These are phyloP conservation scores for Calycopis cecrops DNA, from an alignment of 1,140 invertebrate genomes.

Conservation along the genomic window DNA sequence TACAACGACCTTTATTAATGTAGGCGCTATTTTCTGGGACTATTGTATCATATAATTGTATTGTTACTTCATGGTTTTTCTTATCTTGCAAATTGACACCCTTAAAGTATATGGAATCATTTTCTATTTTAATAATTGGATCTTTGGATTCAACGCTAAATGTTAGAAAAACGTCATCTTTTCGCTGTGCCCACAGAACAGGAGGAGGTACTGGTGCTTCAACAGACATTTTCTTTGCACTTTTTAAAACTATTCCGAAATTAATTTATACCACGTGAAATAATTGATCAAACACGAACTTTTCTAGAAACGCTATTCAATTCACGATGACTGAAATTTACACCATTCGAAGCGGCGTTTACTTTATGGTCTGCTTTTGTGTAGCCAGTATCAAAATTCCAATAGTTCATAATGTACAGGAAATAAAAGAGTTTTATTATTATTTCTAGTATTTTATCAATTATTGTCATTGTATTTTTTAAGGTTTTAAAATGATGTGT, in stretches of 20 bases:
- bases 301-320: slow-evolving; percentile 28
- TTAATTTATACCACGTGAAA: slow-evolving; percentile 29
- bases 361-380: slow-evolving; percentile 31
- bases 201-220: slow-evolving; percentile 81
- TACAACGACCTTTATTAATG: slow-evolving; percentile 83
- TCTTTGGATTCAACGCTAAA: slow-evolving; percentile 93
- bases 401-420: background rate
- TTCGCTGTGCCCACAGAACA: slow-evolving; percentile 94
- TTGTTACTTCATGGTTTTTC: slow-evolving; percentile 89
- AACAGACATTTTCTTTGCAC: slow-evolving; percentile 42
- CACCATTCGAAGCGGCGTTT: slow-evolving; percentile 29
- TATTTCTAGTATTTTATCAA: no score
- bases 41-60: slow-evolving; percentile 89
- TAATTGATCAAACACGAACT: slow-evolving; percentile 35
- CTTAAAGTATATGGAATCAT: slow-evolving; percentile 89
- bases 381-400: slow-evolving; percentile 19
- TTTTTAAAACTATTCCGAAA: slow-evolving; percentile 15
- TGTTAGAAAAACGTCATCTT: slow-evolving; percentile 88
- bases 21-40: slow-evolving; percentile 84
- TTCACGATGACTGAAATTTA: slow-evolving; percentile 22
- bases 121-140: slow-evolving; percentile 83
- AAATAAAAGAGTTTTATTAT: no score
- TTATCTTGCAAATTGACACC: slow-evolving; percentile 88
- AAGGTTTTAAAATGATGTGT: no score
- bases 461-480: no score